Evolutionary conservation across 2,888 invertebrate genomes (phyloP), one percentile per base, ranked within the genome.

Genomic region (Eustalomyia histrio): DNA sequence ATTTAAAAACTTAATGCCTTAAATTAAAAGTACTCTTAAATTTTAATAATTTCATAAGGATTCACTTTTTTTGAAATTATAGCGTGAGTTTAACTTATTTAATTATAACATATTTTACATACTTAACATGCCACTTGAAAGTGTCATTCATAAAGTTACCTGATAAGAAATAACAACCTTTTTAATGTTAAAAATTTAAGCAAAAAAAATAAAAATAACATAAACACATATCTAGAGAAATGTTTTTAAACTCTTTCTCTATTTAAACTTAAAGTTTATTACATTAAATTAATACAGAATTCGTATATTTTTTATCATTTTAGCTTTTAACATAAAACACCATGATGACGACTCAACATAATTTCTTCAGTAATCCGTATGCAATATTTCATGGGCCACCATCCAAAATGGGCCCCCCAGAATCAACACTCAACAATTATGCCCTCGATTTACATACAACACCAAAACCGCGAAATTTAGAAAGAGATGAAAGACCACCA

Each of bases 361-460:
- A 89, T 85, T 89, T 90, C 83, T 90, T 90, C 83, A 89, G 89
- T 83, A 88, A 90, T 86, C 90, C 90, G 53, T 90, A 90, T 84
- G 88, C 89, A 39, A 86, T 89, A 29, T 88, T 90, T 74, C 90
- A 89, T 39, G 89, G 89, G 14, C 89, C 90, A 68, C 88, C 89
- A 18, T 87, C 89, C 63, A 87, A 89, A 75, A 79, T 90, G 87
- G 86, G 90, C 33, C 89, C 90, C 29, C 89, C 89, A 1, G 89
- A 87, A 67, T 90, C 88, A 53, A 88, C 90, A 29, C 74, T 87
- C 73, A 86, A 87, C 81, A 80, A 72, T 64, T 88, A 87, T 65
- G 88, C 88, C 12, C 87, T 90, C 76, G 89, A 90, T 84, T 84
- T 90, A 83, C 90, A 90, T 80, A 90, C 90, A 69, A 87, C 87